Conservation (phyloP, 2,888 invertebrate genomes). For the Buathra laborator region DNA sequence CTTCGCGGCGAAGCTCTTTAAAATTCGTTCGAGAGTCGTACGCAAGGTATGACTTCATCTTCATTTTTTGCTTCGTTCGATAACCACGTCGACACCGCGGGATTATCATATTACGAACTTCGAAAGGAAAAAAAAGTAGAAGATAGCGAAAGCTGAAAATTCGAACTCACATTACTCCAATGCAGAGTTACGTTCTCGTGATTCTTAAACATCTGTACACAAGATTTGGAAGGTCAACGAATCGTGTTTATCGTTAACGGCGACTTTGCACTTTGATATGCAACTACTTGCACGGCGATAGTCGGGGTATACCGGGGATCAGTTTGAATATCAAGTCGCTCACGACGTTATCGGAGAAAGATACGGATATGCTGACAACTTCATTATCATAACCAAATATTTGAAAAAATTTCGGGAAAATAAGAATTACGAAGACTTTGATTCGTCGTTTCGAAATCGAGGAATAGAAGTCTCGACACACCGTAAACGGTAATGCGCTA, state of each 20-base stretch:
- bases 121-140: background rate
- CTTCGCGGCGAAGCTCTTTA: background rate
- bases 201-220: background rate
- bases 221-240: background rate
- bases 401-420: background rate
- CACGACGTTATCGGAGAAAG: background rate
- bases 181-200: too few relatives aligned
- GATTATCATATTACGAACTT: background rate
- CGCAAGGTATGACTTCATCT: background rate
- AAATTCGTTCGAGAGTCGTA: background rate
- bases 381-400: slow-evolving; percentile 10
- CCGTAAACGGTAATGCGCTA: background rate
- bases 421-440: background rate
- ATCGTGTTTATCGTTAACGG: background rate
- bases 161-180: too few relatives aligned
- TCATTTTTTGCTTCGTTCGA: background rate
- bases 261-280: slow-evolving; percentile 11
- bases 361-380: background rate
- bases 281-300: slow-evolving; percentile 1
- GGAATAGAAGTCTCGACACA: background rate
- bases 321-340: background rate
- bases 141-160: too few relatives aligned
- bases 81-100: background rate
- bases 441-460: background rate
- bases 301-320: background rate